Evolutionary conservation across 2,888 invertebrate genomes (phyloP), one percentile per base, ranked within the genome.

Genomic region (Melolontha melolontha): DNA sequence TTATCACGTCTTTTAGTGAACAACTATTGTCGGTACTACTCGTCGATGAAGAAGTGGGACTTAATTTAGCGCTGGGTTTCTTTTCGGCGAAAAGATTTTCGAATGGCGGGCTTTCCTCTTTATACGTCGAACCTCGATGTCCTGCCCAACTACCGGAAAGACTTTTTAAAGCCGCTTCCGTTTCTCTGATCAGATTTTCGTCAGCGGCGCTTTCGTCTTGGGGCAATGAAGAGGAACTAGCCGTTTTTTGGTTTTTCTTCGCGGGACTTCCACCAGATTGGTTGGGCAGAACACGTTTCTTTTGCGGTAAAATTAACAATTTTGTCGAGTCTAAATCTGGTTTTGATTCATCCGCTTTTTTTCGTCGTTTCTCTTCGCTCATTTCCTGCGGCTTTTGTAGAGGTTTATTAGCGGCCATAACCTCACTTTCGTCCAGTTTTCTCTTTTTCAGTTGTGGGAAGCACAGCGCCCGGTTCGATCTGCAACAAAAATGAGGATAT

Each of bases 131-230:
- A 6, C 87, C 87, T 52, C 90, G 84, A 27, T 90, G 89, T 11
- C 92, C 92, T 5, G 91, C 90, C 92, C 94, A 94, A 80, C 91
- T 93, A 12, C 93, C 94, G 0, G 95, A 94, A n/a, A 96, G 84
- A 74, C 92, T 92, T 81, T 93, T 93, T 34, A 96, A 82, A 0
- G 95, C 95, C 1, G 93, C 93, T 80, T 95, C 95, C 1, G 96
- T 95, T 82, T 96, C 95, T 59, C 93, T 87, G 71, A 96, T 93
- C 64, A 94, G 86, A 0, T 91, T 91, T 80, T 95, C 95, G 78
- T 94, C 92, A 75, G 93, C 93, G 16, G 75, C 77, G 12, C 76
- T 78, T 59, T 80, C 80, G 63, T 83, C 83, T 65, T 79, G 79
- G 8, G 75, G 66, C 42, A 76, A 83, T 80, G 75, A 70, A 42